A percentile compares a stretch with the other conserved stretches of the same genome.
Conservation (phyloP, 2,113 vertebrate genomes). For the Tychaedon coryphoeus region DNA sequence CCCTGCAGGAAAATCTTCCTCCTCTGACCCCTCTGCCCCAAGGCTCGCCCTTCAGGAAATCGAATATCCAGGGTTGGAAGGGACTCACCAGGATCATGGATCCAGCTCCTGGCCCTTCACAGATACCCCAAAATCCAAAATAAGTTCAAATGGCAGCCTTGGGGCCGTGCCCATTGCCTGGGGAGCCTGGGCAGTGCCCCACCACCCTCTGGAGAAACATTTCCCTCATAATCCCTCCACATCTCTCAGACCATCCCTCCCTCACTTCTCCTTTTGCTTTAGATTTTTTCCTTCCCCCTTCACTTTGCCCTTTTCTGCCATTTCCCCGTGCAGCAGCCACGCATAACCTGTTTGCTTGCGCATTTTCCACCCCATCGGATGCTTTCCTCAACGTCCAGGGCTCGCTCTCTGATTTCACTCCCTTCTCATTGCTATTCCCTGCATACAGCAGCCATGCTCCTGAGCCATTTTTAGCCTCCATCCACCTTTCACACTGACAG, state of each 20-base stretch:
- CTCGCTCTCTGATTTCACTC: background rate
- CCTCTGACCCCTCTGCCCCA: background rate
- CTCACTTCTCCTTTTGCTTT: background rate
- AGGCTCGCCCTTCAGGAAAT: background rate
- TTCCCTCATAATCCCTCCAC: background rate
- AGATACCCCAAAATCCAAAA: background rate
- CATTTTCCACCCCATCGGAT: background rate
- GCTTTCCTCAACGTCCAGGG: background rate
- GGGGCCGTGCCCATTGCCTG: background rate
- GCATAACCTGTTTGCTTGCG: background rate
- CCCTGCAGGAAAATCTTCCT: background rate
- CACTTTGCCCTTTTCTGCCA: background rate
- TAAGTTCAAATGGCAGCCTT: background rate
- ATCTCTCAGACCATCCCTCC: background rate
- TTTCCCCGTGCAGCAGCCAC: background rate
- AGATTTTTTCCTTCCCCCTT: fast-evolving
- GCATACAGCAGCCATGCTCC: background rate
- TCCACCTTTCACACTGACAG: background rate
- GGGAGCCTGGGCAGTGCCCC: background rate
- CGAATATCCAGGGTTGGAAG: background rate
- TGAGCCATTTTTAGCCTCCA: slow-evolving; percentile 20
- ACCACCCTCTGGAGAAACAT: background rate
- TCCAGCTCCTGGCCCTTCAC: background rate
- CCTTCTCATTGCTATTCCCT: background rate
- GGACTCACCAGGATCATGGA: background rate